Evolutionary conservation across 2,888 invertebrate genomes (phyloP).

Genomic region (Hofmannophila pseudospretella): DNA sequence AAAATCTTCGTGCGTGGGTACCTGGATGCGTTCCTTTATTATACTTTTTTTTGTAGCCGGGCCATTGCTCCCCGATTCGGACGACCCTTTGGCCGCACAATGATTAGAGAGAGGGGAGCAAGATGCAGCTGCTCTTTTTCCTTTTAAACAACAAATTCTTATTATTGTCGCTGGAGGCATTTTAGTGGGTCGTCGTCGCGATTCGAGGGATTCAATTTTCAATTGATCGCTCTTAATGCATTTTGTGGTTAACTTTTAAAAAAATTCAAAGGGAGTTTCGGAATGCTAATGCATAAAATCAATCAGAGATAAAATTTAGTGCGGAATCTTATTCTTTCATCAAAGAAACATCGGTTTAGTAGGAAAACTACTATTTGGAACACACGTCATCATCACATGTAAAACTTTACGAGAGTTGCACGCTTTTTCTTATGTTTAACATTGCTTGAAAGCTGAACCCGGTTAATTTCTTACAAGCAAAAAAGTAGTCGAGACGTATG

Average conservation of each 20-base stretch:
- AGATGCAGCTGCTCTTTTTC: constrained; percentile 73
- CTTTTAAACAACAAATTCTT: constrained; percentile 45
- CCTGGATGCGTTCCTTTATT: constrained; percentile 60
- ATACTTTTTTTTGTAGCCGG: constrained; percentile 47
- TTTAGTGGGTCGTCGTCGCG: constrained; percentile 51
- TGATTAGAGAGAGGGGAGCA: constrained; percentile 63
- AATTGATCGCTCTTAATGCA: too few species aligned
- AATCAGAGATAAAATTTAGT: too few species aligned
- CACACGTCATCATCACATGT: too few species aligned
- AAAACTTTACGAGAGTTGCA: too few species aligned
- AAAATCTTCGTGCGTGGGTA: constrained; percentile 45
- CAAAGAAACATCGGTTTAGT: too few species aligned
- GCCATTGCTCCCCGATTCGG: constrained; percentile 65
- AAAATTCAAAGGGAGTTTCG: too few species aligned
- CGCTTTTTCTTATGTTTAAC: too few species aligned
- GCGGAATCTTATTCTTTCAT: too few species aligned
- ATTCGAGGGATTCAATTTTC: constrained; percentile 22
- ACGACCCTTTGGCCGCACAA: constrained; percentile 70
- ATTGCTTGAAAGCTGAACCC: constrained; percentile 36
- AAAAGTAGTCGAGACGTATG: constrained; percentile 41
- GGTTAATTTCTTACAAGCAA: constrained; percentile 33
- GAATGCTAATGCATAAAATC: too few species aligned
- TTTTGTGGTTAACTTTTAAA: too few species aligned
- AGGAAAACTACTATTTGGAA: too few species aligned
- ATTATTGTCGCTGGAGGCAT: constrained; percentile 37